These are phyloP conservation scores for Antechinus stuartii DNA, from an alignment of 2,113 vertebrate species.

Conservation along the genomic window DNA sequence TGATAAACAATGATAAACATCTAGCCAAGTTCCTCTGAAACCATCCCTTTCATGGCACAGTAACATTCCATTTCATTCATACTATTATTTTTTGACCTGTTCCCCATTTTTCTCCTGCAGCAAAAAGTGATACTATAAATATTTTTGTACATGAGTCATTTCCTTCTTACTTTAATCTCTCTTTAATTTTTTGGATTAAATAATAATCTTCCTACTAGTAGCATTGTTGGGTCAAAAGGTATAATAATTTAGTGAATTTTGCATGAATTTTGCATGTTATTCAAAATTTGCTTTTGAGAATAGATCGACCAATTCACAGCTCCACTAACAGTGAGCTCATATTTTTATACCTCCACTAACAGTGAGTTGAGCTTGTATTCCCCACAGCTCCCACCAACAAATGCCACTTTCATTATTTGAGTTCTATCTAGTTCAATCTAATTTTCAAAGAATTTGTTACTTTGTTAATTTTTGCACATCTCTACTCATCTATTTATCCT, in stretches of 20 bases:
- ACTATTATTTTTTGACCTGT: not conserved
- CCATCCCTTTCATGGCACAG: not conserved
- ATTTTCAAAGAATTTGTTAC: not conserved
- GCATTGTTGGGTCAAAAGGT: not conserved
- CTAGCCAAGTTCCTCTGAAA: not conserved
- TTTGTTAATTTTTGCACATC: not conserved
- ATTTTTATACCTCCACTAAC: not conserved
- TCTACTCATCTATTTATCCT: not conserved
- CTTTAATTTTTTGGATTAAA: too few species aligned
- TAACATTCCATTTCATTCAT: not conserved
- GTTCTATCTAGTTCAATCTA: not conserved
- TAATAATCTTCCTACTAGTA: not conserved
- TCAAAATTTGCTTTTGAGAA: not conserved
- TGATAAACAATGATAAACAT: not conserved
- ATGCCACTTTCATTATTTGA: not conserved
- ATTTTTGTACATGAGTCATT: not conserved
- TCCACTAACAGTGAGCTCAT: not conserved
- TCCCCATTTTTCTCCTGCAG: not conserved
- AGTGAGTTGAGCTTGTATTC: not conserved
- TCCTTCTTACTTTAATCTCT: too few species aligned
- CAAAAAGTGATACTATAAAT: not conserved
- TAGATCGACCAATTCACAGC: not conserved
- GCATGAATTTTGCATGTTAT: not conserved
- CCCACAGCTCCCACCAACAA: not conserved
- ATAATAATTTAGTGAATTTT: not conserved